phyloP scores from a whole-genome alignment of 2,888 invertebrate species.

The Eledone cirrhosa region DNA sequence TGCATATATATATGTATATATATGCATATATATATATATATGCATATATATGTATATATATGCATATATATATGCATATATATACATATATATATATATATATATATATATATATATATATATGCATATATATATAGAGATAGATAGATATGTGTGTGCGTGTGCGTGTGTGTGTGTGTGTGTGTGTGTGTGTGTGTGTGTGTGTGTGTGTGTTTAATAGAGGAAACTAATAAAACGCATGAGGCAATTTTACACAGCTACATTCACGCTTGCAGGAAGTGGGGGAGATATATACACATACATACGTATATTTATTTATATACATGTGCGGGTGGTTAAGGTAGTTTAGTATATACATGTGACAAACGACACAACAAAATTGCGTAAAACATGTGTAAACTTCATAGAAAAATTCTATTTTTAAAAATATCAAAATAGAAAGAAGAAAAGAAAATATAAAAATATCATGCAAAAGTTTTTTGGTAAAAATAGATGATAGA shows the following conservation, averaged over 20 bases:
- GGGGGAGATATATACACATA: neutral
- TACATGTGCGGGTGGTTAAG: no score
- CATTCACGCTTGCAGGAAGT: neutral
- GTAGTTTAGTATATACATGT: no score
- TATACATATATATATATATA: conserved; percentile 18
- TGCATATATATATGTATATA: neutral
- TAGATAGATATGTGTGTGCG: conserved; percentile 19
- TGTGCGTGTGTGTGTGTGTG: conserved; percentile 30
- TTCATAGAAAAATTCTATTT: no score
- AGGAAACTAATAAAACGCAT: neutral
- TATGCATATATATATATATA: neutral
- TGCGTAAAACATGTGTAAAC: no score
- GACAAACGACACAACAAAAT: no score
- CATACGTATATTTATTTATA: neutral
- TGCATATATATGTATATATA: conserved; percentile 7
- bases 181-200: conserved; percentile 30
- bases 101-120: neutral
- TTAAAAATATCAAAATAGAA: no score
- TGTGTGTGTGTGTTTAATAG: conserved; percentile 25
- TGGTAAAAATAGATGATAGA: no score
- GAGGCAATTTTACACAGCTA: neutral
- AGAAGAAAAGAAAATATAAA: no score
- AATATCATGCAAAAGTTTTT: no score
- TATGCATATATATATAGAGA: conserved; percentile 8
- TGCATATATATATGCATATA: conserved; percentile 11